Conservation (phyloP, 1,140 invertebrate species). For the Helicorthomorpha holstii region DNA sequence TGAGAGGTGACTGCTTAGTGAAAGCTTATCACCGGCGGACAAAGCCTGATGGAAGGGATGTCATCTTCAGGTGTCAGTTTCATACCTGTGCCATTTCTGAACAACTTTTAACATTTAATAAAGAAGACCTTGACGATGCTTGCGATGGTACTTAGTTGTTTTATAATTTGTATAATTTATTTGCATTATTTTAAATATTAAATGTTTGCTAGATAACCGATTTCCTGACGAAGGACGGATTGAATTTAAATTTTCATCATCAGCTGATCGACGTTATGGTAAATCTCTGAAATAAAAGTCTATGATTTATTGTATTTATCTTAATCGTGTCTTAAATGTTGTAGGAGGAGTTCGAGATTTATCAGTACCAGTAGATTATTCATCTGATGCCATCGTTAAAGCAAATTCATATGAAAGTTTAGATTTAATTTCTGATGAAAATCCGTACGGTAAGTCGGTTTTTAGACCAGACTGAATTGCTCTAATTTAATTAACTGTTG, state of each 20-base stretch:
- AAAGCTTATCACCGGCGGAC: conserved; percentile 62
- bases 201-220: conserved; percentile 24
- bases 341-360: not conserved
- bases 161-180: conserved; percentile 1
- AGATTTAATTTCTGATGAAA: conserved; percentile 26
- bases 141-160: conserved; percentile 39
- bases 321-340: not conserved
- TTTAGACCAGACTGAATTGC: too few relatives aligned
- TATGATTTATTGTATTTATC: not conserved
- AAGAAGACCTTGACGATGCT: conserved; percentile 68
- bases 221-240: conserved; percentile 51
- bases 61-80: conserved; percentile 68
- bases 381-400: conserved; percentile 50
- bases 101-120: conserved; percentile 61
- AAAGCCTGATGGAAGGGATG: conserved; percentile 28
- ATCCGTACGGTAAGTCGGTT: conserved; percentile 22
- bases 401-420: conserved; percentile 72
- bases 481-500: too few relatives aligned
- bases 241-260: conserved; percentile 59
- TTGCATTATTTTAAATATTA: not conserved
- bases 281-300: not conserved
- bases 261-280: conserved; percentile 24
- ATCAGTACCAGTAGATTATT: conserved; percentile 26
- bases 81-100: conserved; percentile 79
- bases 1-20: conserved; percentile 72